Conservation (phyloP, 37 sponge, comb jelly and placozoan species). For the Oscarella lobularis region DNA sequence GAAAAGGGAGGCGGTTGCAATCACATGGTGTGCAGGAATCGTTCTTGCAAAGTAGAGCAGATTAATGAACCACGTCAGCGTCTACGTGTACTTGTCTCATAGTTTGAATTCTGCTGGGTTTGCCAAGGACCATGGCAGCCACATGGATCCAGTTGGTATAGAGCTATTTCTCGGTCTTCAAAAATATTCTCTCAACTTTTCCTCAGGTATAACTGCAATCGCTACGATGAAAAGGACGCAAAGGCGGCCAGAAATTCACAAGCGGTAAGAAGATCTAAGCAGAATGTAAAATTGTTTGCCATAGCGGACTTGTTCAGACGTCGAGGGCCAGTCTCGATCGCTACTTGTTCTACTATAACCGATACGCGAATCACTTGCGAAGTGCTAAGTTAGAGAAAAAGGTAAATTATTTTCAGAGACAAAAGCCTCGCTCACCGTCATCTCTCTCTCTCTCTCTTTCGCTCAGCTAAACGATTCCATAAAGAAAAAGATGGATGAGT, state of each 20-base stretch:
- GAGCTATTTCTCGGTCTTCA: not conserved
- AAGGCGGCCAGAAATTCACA: slow-evolving; percentile 59
- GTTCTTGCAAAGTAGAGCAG: slow-evolving; percentile 1
- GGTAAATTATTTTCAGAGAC: not conserved
- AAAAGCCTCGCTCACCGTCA: not conserved
- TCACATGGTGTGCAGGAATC: slow-evolving; percentile 60
- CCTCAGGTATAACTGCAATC: slow-evolving; percentile 79
- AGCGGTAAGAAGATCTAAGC: slow-evolving; percentile 25
- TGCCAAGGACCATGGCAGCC: slow-evolving; percentile 86
- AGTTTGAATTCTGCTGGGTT: slow-evolving; percentile 85
- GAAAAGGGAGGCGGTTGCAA: slow-evolving; percentile 95
- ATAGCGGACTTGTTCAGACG: slow-evolving; percentile 2
- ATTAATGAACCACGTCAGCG: not conserved
- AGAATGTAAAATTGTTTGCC: not conserved
- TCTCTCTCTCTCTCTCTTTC: not conserved
- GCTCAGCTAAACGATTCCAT: slow-evolving; percentile 58
- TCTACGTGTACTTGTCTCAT: not conserved
- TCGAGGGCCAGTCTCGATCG: slow-evolving; percentile 64
- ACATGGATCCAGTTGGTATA: slow-evolving; percentile 80
- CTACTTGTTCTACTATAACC: slow-evolving; percentile 79
- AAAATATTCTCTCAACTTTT: not conserved
- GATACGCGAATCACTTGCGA: slow-evolving; percentile 73
- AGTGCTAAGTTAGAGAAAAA: slow-evolving; percentile 59
- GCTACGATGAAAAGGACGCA: slow-evolving; percentile 62
- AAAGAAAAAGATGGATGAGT: slow-evolving; percentile 62